Evolutionary conservation across 1,140 invertebrate genomes (phyloP).

Genomic region (Helicoverpa armigera): DNA sequence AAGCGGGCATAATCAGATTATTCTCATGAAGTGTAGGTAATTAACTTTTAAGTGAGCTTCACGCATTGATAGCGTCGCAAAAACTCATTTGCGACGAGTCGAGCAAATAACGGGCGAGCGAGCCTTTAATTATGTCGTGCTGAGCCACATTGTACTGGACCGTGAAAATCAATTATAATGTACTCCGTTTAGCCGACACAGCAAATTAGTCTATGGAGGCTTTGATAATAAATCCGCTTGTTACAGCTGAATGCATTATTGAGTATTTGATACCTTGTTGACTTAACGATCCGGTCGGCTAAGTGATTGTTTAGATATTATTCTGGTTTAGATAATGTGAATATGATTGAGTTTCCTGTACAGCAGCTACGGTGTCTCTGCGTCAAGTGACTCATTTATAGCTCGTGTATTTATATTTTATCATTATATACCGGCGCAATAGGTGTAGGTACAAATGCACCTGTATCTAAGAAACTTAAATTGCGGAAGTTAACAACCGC

Average conservation of each 20-base stretch:
- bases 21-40: slow-evolving; percentile 51
- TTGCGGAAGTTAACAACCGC: slow-evolving; percentile 22
- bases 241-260: slow-evolving; percentile 36
- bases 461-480: slow-evolving; percentile 9
- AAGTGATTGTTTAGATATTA: slow-evolving; percentile 30
- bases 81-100: slow-evolving; percentile 45
- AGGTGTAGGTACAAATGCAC: neutral
- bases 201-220: slow-evolving; percentile 41
- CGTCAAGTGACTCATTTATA: slow-evolving; percentile 30
- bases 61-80: slow-evolving; percentile 50
- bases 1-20: slow-evolving; percentile 53
- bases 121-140: slow-evolving; percentile 44
- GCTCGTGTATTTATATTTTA: slow-evolving; percentile 17
- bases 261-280: slow-evolving; percentile 42
- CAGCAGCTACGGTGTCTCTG: slow-evolving; percentile 2
- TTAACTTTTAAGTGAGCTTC: slow-evolving; percentile 53
- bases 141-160: slow-evolving; percentile 34
- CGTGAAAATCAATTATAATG: slow-evolving; percentile 50
- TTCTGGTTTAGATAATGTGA: slow-evolving; percentile 38
- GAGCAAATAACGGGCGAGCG: slow-evolving; percentile 47
- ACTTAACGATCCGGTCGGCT: slow-evolving; percentile 20
- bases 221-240: slow-evolving; percentile 39
- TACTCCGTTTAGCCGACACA: slow-evolving; percentile 37
- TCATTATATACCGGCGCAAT: slow-evolving; percentile 7
- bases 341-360: slow-evolving; percentile 29